Percentiles rank a stretch among this genome's conserved stretches.
phyloP scores from a whole-genome alignment of 1,140 invertebrate species.

The Drosophila grimshawi region DNA sequence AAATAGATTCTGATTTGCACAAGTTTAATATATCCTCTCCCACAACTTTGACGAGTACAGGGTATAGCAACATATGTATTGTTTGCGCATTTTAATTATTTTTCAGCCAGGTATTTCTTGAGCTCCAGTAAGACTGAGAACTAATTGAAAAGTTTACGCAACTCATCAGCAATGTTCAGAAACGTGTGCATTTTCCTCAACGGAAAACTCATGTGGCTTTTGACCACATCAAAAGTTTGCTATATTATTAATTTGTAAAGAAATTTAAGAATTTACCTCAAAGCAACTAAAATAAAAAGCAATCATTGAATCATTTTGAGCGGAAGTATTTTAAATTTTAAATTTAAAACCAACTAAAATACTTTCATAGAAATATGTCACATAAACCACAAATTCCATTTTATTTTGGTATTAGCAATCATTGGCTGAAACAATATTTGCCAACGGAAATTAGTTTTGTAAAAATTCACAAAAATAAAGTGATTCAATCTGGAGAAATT shows the following conservation, averaged over 20 bases:
- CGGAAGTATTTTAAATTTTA: background rate
- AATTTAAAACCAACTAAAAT: background rate
- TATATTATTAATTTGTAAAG: background rate
- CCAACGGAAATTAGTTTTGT: constrained; percentile 3
- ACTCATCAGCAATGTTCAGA: background rate
- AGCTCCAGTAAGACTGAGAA: background rate
- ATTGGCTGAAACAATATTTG: background rate
- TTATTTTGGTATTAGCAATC: background rate
- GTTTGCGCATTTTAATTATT: background rate
- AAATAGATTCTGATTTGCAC: too few relatives aligned
- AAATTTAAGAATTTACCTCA: background rate
- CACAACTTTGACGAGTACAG: background rate
- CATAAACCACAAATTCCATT: constrained; percentile 5
- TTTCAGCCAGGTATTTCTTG: background rate
- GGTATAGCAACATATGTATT: background rate
- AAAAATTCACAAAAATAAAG: background rate
- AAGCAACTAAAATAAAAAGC: background rate
- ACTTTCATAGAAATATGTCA: background rate
- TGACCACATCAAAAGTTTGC: background rate
- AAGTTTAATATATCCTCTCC: background rate
- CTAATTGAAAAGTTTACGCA: constrained; percentile 26
- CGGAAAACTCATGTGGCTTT: background rate
- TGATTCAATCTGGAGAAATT: background rate
- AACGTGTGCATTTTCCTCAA: background rate
- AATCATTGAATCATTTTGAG: background rate